Evolutionary conservation across 2,797 vertebrate genomes (phyloP).

Genomic region (Masticophis lateralis): DNA sequence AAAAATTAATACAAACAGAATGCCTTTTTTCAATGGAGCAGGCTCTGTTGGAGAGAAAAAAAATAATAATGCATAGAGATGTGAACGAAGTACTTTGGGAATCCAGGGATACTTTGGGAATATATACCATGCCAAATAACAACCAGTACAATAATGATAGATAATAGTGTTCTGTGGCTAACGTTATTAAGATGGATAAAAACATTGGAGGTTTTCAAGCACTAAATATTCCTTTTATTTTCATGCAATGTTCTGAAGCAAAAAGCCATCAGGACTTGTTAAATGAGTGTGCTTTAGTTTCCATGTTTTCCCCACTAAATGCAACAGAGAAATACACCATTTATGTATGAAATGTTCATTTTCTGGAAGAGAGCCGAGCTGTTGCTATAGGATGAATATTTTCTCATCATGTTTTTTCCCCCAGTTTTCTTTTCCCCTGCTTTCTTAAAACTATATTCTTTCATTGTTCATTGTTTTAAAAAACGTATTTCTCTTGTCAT

Average conservation of each 20-base stretch:
- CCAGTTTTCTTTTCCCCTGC: background rate
- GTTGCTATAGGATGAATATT: rapidly evolving
- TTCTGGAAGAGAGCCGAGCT: background rate
- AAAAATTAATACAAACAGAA: background rate
- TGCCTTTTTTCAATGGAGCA: constrained; percentile 25
- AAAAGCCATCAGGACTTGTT: background rate
- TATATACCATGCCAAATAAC: background rate
- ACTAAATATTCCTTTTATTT: background rate
- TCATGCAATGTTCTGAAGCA: background rate
- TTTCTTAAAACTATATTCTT: background rate
- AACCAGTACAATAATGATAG: background rate
- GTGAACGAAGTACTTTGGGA: constrained; percentile 27
- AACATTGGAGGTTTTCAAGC: background rate
- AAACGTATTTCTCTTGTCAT: background rate
- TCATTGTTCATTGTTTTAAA: background rate
- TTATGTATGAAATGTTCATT: background rate
- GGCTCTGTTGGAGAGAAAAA: constrained; percentile 14
- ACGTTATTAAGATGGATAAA: constrained; percentile 15
- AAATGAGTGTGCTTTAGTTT: background rate
- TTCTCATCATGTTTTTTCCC: background rate
- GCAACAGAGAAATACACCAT: background rate
- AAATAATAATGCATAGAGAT: constrained; percentile 44
- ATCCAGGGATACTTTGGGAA: constrained; percentile 31
- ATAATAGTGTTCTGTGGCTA: constrained; percentile 24
- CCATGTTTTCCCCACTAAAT: background rate